Evolutionary conservation across 2,888 invertebrate genomes (phyloP).

Genomic region (Hetaerina titia): DNA sequence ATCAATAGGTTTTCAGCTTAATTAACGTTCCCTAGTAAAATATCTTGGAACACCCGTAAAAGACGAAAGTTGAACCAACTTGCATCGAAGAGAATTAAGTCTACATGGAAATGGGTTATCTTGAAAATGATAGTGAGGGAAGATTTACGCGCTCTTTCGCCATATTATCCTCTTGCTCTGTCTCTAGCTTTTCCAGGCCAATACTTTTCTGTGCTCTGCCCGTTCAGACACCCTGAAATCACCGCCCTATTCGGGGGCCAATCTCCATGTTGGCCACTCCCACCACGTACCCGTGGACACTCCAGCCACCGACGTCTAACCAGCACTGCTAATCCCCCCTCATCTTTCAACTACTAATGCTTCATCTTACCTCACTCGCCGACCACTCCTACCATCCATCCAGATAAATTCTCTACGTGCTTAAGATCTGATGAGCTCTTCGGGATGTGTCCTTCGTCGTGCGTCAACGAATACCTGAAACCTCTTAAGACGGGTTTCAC

Average conservation of each 20-base stretch:
- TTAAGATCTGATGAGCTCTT: not conserved
- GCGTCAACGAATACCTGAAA: not conserved
- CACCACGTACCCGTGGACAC: not conserved
- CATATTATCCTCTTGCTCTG: not conserved
- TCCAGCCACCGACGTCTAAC: not conserved
- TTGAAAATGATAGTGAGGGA: not conserved
- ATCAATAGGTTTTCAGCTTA: too few relatives aligned
- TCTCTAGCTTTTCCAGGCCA: not conserved
- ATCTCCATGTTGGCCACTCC: too few relatives aligned
- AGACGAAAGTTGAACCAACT: not conserved
- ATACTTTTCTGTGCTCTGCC: not conserved
- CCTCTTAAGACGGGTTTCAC: not conserved
- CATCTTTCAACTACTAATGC: not conserved
- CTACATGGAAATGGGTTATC: not conserved
- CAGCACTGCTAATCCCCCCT: not conserved
- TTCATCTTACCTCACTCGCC: not conserved
- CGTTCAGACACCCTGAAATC: not conserved
- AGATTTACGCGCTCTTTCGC: not conserved
- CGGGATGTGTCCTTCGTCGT: not conserved
- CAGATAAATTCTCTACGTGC: constrained; percentile 2
- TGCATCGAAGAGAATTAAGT: not conserved
- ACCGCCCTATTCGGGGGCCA: too few relatives aligned
- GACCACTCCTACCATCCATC: not conserved
- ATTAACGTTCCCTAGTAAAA: too few relatives aligned
- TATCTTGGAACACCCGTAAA: not conserved